Conservation (phyloP, 2,888 invertebrate genomes). For the Thereva nobilitata region DNA sequence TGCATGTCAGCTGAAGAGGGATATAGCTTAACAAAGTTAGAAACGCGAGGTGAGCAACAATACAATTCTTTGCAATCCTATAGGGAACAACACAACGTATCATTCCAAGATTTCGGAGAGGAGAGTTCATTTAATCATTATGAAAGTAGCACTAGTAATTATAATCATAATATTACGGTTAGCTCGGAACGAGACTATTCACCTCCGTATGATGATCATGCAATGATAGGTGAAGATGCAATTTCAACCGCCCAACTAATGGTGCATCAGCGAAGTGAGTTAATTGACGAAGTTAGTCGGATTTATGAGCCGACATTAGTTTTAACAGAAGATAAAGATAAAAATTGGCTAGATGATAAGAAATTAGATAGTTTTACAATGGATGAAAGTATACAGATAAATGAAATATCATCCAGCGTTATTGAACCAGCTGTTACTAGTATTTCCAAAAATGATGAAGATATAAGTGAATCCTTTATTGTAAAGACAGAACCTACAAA, state of each 20-base stretch:
- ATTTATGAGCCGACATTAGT: conserved; percentile 25
- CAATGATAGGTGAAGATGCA: not conserved
- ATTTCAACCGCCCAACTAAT: conserved; percentile 1
- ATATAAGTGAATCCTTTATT: no score
- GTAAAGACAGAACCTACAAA: no score
- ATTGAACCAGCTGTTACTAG: conserved; percentile 50
- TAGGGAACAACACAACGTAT: conserved; percentile 33
- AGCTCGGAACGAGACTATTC: conserved; percentile 3
- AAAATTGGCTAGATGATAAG: conserved; percentile 15
- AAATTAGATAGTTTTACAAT: conserved; percentile 7
- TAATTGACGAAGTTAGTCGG: conserved; percentile 9
- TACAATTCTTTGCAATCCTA: conserved; percentile 27
- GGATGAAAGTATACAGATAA: conserved; percentile 65
- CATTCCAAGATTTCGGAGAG: conserved; percentile 39
- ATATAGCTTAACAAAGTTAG: conserved; percentile 55
- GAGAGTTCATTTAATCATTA: conserved; percentile 35
- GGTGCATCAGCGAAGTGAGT: not conserved
- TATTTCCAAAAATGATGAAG: conserved; percentile 13
- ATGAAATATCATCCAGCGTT: conserved; percentile 70
- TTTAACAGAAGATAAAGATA: conserved; percentile 14
- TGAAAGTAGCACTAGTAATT: conserved; percentile 37
- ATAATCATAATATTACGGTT: conserved; percentile 22
- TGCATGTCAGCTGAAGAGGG: conserved; percentile 53
- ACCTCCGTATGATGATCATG: not conserved
- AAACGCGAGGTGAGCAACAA: conserved; percentile 51